Conservation (phyloP, 2,888 invertebrate genomes). For the Didymodactylos carnosus region DNA sequence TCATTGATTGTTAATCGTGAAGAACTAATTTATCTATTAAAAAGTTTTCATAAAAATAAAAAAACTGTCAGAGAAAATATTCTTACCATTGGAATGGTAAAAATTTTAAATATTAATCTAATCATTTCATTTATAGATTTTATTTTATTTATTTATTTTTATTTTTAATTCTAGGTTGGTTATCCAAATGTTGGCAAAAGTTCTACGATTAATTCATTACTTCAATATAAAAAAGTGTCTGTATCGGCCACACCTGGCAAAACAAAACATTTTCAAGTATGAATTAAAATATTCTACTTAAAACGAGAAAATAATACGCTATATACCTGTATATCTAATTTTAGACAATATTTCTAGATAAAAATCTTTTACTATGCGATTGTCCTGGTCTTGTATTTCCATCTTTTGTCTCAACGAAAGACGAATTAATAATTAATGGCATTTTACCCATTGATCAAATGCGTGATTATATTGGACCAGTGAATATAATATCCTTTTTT, state of each 20-base stretch:
- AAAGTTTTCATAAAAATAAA: slow-evolving; percentile 15
- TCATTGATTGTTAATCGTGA: slow-evolving; percentile 16
- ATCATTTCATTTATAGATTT: neutral
- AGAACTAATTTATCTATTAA: slow-evolving; percentile 21
- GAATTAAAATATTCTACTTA: too few relatives aligned
- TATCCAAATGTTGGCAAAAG: slow-evolving; percentile 99
- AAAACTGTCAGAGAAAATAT: slow-evolving; percentile 30
- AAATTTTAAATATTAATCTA: slow-evolving; percentile 9
- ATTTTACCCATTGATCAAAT: slow-evolving; percentile 92
- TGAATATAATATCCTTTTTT: slow-evolving; percentile 43
- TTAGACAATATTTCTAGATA: slow-evolving; percentile 40
- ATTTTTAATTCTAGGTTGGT: slow-evolving; percentile 47
- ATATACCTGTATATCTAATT: neutral
- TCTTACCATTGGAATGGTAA: slow-evolving; percentile 57
- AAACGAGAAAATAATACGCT: too few relatives aligned
- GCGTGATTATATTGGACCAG: slow-evolving; percentile 71
- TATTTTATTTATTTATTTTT: neutral
- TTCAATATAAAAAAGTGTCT: slow-evolving; percentile 55
- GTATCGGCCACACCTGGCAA: slow-evolving; percentile 96
- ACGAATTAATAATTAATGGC: slow-evolving; percentile 80
- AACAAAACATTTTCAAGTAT: slow-evolving; percentile 75
- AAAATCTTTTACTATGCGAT: slow-evolving; percentile 65
- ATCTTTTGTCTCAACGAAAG: slow-evolving; percentile 75
- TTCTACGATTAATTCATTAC: slow-evolving; percentile 80
- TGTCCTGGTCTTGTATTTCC: slow-evolving; percentile 96